Evolutionary conservation across 2,797 vertebrate genomes (phyloP), one percentile per base, ranked within the genome.

Genomic region (Melanotaenia parkinsoni): DNA sequence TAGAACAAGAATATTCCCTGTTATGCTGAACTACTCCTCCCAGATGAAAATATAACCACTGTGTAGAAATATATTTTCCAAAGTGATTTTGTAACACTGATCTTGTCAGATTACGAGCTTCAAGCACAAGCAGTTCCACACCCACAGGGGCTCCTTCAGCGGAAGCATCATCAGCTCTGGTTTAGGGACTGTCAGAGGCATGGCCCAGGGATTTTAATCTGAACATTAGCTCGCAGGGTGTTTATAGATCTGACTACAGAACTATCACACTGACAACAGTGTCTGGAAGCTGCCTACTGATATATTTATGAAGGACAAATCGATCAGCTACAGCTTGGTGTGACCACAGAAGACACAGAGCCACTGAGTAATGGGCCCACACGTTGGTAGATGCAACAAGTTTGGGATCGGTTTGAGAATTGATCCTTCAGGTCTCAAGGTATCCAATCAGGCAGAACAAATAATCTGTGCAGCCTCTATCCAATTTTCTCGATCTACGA

Each of bases 391-490:
- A 71, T 57, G 67, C 59, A 80, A 67, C 33, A 38, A 73, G 75
- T 72, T 64, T 58, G 45, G 50, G 72, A 82, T 80, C 64, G 56
- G 77, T 54, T 35, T 20, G 61, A 64, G 72, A 76, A 82, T 28
- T 32, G 75, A 87, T 86, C 77, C 78, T 56, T 0, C 3, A 56
- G 76, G 81, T 58, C 57, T 43, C 16, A 3, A 7, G 47, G 9
- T 32, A 26, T 67, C 74, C 67, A 84, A 73, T 81, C 75, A 80
- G 37, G 69, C 71, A 62, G 68, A 81, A 62, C 62, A 81, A 87
- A 86, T 67, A 66, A 67, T 71, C 59, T 70, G 78, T 57, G 58
- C 74, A 4, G 67, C 50, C 50, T 75, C 53, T 35, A 70, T 69
- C 63, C 28, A 67, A 57, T 77, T 78, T 68, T 61, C 72, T 66